These are phyloP conservation scores for Ormia ochracea DNA, from an alignment of 2,888 invertebrate genomes.

Conservation along the genomic window DNA sequence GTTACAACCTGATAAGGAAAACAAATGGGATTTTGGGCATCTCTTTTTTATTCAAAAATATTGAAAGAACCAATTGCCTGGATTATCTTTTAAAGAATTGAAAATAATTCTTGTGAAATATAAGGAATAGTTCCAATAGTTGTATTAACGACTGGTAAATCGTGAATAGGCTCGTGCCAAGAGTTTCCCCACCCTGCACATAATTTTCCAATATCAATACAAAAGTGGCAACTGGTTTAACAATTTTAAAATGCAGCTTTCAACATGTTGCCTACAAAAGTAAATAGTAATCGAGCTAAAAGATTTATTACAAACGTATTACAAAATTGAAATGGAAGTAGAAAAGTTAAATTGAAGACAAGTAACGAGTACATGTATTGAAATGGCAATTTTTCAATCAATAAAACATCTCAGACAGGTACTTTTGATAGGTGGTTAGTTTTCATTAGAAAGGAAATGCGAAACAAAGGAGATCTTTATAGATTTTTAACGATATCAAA, in stretches of 20 bases:
- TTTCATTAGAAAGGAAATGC: background rate
- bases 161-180: too few relatives aligned
- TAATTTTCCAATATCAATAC: slow-evolving; percentile 1
- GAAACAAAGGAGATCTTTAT: background rate
- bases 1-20: too few relatives aligned
- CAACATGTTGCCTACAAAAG: slow-evolving; percentile 34
- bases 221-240: background rate
- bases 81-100: too few relatives aligned
- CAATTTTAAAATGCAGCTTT: slow-evolving; percentile 17
- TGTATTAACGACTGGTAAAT: too few relatives aligned
- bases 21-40: too few relatives aligned
- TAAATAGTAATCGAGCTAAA: slow-evolving; percentile 38
- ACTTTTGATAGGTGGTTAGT: slow-evolving; percentile 17
- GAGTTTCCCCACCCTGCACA: background rate
- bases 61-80: too few relatives aligned
- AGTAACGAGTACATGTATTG: background rate
- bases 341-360: background rate
- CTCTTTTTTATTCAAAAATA: too few relatives aligned
- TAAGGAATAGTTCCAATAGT: too few relatives aligned
- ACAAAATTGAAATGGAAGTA: background rate
- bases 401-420: slow-evolving; percentile 27
- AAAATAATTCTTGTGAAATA: too few relatives aligned
- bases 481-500: slow-evolving; percentile 27
- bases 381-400: slow-evolving; percentile 51
- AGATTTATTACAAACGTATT: slow-evolving; percentile 42